Percentiles rank a stretch among this genome's conserved stretches.
Conservation (phyloP, 2,797 vertebrate genomes). For the Anolis apletophallus region DNA sequence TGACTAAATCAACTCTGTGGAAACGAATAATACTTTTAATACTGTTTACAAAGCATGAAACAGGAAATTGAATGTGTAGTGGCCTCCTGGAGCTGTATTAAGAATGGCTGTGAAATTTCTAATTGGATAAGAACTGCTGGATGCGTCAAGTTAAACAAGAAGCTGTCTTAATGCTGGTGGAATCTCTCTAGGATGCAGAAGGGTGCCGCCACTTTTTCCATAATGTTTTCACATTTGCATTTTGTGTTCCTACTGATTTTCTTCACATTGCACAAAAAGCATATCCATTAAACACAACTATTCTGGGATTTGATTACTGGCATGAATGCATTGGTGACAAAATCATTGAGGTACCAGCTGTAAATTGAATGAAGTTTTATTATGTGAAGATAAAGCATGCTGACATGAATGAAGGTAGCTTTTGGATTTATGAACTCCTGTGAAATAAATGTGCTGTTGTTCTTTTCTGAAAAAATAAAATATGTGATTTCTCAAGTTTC, state of each 20-base stretch:
- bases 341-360: constrained; percentile 31
- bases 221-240: constrained; percentile 10
- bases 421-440: constrained; percentile 36
- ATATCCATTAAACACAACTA: constrained; percentile 54
- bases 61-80: constrained; percentile 31
- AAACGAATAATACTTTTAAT: constrained; percentile 37
- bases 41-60: constrained; percentile 52
- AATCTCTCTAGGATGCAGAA: constrained; percentile 56
- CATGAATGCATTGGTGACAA: constrained; percentile 55
- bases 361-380: constrained; percentile 49
- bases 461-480: constrained; percentile 18
- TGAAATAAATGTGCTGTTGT: constrained; percentile 7
- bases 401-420: constrained; percentile 42
- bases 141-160: constrained; percentile 36
- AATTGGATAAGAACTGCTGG: constrained; percentile 34
- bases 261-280: constrained; percentile 62
- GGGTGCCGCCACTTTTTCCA: constrained; percentile 46
- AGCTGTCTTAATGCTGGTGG: constrained; percentile 37
- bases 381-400: constrained; percentile 35
- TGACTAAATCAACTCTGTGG: neutral
- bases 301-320: constrained; percentile 61
- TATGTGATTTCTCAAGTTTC: neutral
- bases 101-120: constrained; percentile 53
- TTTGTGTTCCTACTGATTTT: constrained; percentile 47
- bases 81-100: constrained; percentile 36